Evolutionary conservation across 37 sponge, comb jelly and placozoan species (phyloP).

Genomic region (Ephydatia muelleri): DNA sequence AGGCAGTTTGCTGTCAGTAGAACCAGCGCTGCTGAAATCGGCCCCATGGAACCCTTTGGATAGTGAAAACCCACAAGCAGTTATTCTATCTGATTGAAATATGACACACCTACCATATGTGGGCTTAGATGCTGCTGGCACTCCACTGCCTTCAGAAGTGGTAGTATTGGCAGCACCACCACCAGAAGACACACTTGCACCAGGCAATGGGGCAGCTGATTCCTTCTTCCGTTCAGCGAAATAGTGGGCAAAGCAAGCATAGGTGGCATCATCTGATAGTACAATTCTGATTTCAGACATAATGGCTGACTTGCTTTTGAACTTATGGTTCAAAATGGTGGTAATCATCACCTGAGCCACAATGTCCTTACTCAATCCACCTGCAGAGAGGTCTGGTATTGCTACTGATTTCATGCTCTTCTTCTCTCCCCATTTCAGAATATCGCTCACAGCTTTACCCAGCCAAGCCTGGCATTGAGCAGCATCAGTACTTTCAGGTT

Average conservation of each 20-base stretch:
- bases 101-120: too few species aligned
- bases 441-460: conserved; percentile 16
- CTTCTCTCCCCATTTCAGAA: conserved; percentile 33
- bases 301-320: conserved; percentile 9
- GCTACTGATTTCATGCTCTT: conserved; percentile 47
- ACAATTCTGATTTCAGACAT: conserved; percentile 73
- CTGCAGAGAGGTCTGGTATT: conserved; percentile 71
- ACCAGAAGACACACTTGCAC: too few species aligned
- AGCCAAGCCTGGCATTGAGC: conserved; percentile 33
- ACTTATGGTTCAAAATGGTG: conserved; percentile 28
- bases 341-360: conserved; percentile 32
- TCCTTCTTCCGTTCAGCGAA: background rate
- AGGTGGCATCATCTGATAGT: conserved; percentile 58
- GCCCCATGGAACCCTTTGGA: background rate
- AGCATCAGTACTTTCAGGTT: conserved; percentile 18
- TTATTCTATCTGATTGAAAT: too few species aligned
- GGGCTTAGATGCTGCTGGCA: too few species aligned
- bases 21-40: background rate
- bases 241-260: conserved; percentile 22
- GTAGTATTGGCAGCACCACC: too few species aligned
- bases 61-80: background rate
- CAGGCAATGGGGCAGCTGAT: background rate
- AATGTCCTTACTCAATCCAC: conserved; percentile 44
- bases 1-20: background rate
- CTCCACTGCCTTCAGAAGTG: too few species aligned